These are phyloP conservation scores for Telmatochromis sp. DNA, from an alignment of 2,113 vertebrate genomes.

Conservation along the genomic window DNA sequence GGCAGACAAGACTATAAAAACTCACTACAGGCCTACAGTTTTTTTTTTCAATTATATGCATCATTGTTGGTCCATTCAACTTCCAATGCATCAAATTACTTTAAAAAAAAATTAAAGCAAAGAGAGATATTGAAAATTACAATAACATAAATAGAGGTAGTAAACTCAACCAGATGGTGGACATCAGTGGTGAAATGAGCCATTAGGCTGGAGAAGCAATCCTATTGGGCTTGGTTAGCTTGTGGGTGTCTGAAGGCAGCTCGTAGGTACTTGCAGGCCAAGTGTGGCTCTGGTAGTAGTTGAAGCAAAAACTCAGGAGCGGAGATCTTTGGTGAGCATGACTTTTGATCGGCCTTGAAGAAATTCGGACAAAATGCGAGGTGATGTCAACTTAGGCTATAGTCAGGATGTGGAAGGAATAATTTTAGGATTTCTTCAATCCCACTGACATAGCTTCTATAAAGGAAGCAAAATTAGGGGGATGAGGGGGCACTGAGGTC, in stretches of 20 bases:
- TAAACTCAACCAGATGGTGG: neutral
- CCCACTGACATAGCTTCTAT: neutral
- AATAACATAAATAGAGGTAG: neutral
- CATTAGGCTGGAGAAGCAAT: neutral
- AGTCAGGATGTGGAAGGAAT: neutral
- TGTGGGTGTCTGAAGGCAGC: neutral
- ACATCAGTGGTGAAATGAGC: neutral
- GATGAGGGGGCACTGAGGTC: neutral
- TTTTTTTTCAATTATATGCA: neutral
- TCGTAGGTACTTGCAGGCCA: neutral
- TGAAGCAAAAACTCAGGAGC: neutral
- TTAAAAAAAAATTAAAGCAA: accelerated
- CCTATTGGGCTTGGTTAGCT: neutral
- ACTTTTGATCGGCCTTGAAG: neutral
- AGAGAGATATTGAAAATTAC: neutral
- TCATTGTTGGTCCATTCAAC: neutral
- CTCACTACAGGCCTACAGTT: neutral
- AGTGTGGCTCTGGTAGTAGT: neutral
- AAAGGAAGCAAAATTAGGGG: neutral
- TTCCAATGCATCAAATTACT: neutral
- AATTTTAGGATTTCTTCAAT: neutral
- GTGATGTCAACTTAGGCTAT: neutral
- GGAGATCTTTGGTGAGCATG: neutral
- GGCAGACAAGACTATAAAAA: neutral
- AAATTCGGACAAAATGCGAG: neutral